These are phyloP conservation scores for Microcebus lehilahytsara DNA, from an alignment of 2,113 vertebrate genomes.

Conservation along the genomic window DNA sequence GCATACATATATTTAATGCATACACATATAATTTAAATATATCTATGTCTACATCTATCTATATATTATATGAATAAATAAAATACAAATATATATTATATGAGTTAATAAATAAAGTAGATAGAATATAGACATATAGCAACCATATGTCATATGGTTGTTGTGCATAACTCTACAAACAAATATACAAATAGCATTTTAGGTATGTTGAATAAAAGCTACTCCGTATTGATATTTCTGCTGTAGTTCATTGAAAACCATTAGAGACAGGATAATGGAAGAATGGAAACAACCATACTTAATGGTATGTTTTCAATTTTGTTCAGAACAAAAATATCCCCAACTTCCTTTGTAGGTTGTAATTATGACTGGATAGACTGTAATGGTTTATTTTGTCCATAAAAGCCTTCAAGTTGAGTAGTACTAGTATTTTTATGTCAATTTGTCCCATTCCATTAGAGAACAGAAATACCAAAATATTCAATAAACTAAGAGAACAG, in stretches of 20 bases:
- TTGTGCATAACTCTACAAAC: background rate
- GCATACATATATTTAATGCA: background rate
- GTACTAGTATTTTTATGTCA: background rate
- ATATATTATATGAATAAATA: background rate
- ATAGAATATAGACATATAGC: background rate
- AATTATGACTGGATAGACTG: background rate
- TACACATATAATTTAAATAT: background rate
- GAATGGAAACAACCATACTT: background rate
- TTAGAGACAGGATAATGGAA: background rate
- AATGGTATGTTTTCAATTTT: conserved; percentile 5
- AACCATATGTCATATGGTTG: background rate
- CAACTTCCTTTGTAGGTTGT: background rate
- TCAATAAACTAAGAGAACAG: conserved; percentile 10
- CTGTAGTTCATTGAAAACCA: background rate
- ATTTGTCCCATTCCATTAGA: background rate
- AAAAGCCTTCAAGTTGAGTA: conserved; percentile 24
- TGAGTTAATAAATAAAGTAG: background rate
- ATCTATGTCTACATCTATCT: background rate
- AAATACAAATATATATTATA: background rate
- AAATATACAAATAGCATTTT: background rate
- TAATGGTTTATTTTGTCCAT: background rate
- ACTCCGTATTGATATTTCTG: background rate
- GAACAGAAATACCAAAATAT: background rate
- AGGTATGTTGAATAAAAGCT: background rate
- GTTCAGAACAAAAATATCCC: conserved; percentile 33